phyloP scores from a whole-genome alignment of 2,888 invertebrate species.

The Clostera curtula region DNA sequence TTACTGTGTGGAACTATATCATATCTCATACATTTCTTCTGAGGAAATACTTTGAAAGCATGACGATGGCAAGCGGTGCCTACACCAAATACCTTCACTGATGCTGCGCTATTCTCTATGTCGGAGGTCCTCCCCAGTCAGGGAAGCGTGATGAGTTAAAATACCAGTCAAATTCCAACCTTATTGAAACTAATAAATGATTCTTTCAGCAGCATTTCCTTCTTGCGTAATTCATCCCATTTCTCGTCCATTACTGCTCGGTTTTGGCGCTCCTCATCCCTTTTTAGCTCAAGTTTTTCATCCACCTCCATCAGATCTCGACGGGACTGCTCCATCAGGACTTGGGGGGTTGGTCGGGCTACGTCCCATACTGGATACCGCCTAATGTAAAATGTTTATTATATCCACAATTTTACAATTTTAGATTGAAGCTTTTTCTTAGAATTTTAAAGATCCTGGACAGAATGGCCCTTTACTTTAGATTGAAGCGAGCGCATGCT shows the following conservation, averaged over 20 bases:
- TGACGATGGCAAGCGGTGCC: too few relatives aligned
- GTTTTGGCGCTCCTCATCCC: constrained; percentile 50
- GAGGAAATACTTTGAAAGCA: too few relatives aligned
- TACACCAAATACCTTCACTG: too few relatives aligned
- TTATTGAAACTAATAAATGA: constrained; percentile 78
- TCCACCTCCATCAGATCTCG: constrained; percentile 70
- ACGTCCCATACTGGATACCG: constrained; percentile 78
- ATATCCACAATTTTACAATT: background rate
- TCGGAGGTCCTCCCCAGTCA: too few relatives aligned
- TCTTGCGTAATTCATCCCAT: constrained; percentile 71
- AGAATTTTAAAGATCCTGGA: too few relatives aligned
- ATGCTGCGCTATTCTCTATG: too few relatives aligned
- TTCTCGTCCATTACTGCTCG: constrained; percentile 62
- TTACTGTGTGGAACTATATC: too few relatives aligned
- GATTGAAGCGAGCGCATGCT: too few relatives aligned
- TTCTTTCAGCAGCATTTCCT: constrained; percentile 68
- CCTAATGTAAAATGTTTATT: constrained; percentile 31
- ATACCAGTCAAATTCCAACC: constrained; percentile 27
- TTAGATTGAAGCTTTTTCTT: too few relatives aligned
- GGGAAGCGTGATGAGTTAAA: background rate
- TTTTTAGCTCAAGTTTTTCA: constrained; percentile 57
- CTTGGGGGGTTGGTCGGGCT: constrained; percentile 70
- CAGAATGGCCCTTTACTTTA: too few relatives aligned
- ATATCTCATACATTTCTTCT: too few relatives aligned
- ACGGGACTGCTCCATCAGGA: constrained; percentile 70